phyloP scores from a whole-genome alignment of 1,140 invertebrate genomes.

The Cotesia typhae region DNA sequence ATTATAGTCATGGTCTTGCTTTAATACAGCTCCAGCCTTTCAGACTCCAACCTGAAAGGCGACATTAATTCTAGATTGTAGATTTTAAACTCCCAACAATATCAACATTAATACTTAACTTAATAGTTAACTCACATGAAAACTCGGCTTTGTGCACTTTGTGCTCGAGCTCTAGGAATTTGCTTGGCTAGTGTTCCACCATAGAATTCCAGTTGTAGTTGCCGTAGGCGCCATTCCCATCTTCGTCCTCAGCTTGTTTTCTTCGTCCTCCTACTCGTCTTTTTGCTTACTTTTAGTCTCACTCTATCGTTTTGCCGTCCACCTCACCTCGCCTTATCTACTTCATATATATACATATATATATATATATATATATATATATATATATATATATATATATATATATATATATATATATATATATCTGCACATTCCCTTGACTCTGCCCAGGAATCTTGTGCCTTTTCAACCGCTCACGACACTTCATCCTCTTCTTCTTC shows the following conservation, averaged over 20 bases:
- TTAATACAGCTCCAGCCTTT: background rate
- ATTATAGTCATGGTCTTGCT: constrained; percentile 55
- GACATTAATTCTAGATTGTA: no score
- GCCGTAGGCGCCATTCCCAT: constrained; percentile 51
- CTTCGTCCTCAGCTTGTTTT: constrained; percentile 28
- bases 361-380: no score
- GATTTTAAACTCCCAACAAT: background rate
- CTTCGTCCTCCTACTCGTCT: constrained; percentile 35
- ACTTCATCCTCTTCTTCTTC: constrained; percentile 31
- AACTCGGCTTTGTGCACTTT: background rate
- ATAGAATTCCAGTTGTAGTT: background rate
- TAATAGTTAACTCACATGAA: background rate
- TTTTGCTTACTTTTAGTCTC: constrained; percentile 13
- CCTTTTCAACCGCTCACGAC: constrained; percentile 30
- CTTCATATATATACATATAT: constrained; percentile 11
- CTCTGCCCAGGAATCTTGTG: constrained; percentile 33
- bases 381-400: no score
- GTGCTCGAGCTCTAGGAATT: background rate
- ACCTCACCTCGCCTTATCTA: constrained; percentile 38
- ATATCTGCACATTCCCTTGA: constrained; percentile 31
- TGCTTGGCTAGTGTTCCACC: background rate
- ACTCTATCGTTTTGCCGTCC: constrained; percentile 32
- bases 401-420: no score
- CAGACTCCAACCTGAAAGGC: no score
- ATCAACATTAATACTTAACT: background rate